Evolutionary conservation across 2,797 vertebrate genomes (phyloP).

Genomic region (Poecilia gillii): DNA sequence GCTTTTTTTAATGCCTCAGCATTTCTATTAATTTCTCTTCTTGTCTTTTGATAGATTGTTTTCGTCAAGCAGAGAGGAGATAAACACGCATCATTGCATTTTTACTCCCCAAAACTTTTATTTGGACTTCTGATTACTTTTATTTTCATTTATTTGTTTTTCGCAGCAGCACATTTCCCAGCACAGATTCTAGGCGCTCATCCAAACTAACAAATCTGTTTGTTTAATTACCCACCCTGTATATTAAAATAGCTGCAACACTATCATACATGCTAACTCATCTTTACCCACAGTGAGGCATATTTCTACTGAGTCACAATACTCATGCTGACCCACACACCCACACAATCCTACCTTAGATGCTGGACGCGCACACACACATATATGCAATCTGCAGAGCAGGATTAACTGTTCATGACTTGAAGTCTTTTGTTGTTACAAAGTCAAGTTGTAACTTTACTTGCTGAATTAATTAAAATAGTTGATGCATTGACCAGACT

Average conservation of each 20-base stretch:
- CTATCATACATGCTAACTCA: conserved; percentile 35
- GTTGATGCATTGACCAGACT: not conserved
- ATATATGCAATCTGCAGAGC: not conserved
- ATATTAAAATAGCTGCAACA: conserved; percentile 16
- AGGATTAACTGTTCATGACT: not conserved
- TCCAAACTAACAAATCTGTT: conserved; percentile 44
- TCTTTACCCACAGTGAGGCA: conserved; percentile 27
- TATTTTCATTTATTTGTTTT: conserved; percentile 38
- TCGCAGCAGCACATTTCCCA: conserved; percentile 29
- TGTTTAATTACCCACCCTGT: conserved; percentile 26
- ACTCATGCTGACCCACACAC: conserved; percentile 34
- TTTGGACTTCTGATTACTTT: conserved; percentile 41
- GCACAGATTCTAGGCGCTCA: not conserved
- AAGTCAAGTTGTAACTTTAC: not conserved
- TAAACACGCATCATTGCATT: conserved; percentile 53
- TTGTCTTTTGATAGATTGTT: conserved; percentile 57
- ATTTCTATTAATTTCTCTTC: conserved; percentile 52
- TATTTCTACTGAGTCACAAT: conserved; percentile 12
- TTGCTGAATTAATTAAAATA: not conserved
- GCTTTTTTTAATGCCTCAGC: conserved; percentile 21
- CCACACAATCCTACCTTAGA: conserved; percentile 33
- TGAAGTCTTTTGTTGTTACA: not conserved
- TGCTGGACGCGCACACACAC: conserved; percentile 9
- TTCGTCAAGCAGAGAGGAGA: conserved; percentile 55
- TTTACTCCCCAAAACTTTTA: conserved; percentile 43